Base-by-base conservation (phyloP, 2,888 invertebrate species). In the Melinaea marsaeus region DNA sequence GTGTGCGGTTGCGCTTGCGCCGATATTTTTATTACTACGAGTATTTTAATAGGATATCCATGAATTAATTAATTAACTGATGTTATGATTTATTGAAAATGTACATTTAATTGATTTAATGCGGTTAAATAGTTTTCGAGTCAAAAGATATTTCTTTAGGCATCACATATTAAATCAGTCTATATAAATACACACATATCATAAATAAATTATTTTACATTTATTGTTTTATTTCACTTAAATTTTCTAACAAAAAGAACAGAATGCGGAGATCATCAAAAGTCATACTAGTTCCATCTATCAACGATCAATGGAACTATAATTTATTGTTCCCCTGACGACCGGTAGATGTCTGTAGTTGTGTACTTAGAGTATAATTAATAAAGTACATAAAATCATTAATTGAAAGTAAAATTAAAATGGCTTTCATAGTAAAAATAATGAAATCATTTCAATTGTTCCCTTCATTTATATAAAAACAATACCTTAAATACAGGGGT, bases 341-440 rank as follows among this genome's bases (percentile, higher is more conserved):
- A n/a, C 56, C 73, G 68, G 73, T 74, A 86, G 88, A 86, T 87
- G 88, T 74, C 85, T 74, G 66, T 75, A 67, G 33, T 47, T n/a
- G 46, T 32, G 4, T n/a, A 48, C 35, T 46, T 34, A 34, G 13
- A n/a, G 6, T 37, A 34, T 32, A 5, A 51, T 55, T 33, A 47
- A 13, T 51, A 51, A 11, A 42, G 11, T 42, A 42, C 11, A 42
- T 42, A 42, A 42, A 9, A 42, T 42, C 9, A 9, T 42, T 42
- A 42, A 9, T 42, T 22, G 22, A 22, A 9, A 42, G 7, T 42
- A 42, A 42, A 9, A 42, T 5, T 42, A 42, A 42, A 42, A 37
- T 37, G 7, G 11, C 42, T 42, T 42, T 42, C 9, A 42, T 9
- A 42, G 11, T 42, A 42, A 42, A 5, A 2, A 9, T 42, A 42